Evolutionary conservation across 1,140 invertebrate species (phyloP).

Genomic region (Conus ventricosus): DNA sequence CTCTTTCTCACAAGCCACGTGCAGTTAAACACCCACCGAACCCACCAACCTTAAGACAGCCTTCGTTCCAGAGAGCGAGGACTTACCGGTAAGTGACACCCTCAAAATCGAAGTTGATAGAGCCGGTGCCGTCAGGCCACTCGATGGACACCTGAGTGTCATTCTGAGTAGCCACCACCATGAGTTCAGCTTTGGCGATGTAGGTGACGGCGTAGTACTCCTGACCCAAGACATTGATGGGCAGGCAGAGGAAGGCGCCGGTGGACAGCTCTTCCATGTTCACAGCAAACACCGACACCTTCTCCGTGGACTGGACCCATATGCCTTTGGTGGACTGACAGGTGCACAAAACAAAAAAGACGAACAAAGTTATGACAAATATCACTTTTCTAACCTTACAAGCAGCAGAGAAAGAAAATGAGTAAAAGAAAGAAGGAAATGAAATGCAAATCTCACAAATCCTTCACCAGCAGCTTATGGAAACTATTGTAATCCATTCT

Average conservation of each 20-base stretch:
- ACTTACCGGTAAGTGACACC: slow-evolving; percentile 41
- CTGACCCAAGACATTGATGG: slow-evolving; percentile 55
- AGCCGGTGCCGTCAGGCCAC: slow-evolving; percentile 14
- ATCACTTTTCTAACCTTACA: no score
- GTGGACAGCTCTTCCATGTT: slow-evolving; percentile 61
- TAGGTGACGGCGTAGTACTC: slow-evolving; percentile 63
- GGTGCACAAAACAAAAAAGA: no score
- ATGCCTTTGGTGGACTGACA: slow-evolving; percentile 40
- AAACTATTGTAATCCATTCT: no score
- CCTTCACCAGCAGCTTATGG: no score
- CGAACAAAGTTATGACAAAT: no score
- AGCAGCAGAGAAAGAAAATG: no score
- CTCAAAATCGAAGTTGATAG: slow-evolving; percentile 33
- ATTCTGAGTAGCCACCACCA: slow-evolving; percentile 46
- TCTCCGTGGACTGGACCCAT: slow-evolving; percentile 47
- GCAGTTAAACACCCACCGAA: no score
- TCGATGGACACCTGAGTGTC: slow-evolving; percentile 40
- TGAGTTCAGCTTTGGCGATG: slow-evolving; percentile 33
- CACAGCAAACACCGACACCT: slow-evolving; percentile 58
- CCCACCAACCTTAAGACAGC: no score
- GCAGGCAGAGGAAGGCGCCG: slow-evolving; percentile 64
- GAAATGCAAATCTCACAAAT: no score
- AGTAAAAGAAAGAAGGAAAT: no score
- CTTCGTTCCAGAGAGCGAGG: no score
- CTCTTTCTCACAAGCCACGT: no score